Evolutionary conservation across 2,113 vertebrate species (phyloP).

Genomic region (Pollachius pollachius): DNA sequence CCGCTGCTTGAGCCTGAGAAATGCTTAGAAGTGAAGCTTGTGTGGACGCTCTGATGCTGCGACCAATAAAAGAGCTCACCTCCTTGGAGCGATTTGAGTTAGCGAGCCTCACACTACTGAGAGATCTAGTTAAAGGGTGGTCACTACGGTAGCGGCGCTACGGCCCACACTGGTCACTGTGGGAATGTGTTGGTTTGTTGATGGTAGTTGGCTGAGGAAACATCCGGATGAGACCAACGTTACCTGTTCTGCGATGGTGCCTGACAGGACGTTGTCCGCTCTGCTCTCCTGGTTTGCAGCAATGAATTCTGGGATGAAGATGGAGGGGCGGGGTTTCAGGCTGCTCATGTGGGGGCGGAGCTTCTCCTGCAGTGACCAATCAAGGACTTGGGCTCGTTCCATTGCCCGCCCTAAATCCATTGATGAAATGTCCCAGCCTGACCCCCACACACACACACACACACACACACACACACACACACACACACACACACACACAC

Average conservation of each 20-base stretch:
- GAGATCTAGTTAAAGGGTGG: no score
- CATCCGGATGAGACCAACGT: no score
- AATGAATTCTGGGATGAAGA: conserved; percentile 91
- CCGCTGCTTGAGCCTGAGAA: no score
- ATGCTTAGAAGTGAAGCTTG: no score
- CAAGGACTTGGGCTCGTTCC: conserved; percentile 85
- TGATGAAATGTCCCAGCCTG: conserved; percentile 96
- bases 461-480: background rate
- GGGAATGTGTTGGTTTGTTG: no score
- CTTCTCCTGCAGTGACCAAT: conserved; percentile 90
- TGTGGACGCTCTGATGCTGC: no score
- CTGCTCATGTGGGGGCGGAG: conserved; percentile 83
- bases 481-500: background rate
- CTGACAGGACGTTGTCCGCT: conserved; percentile 82
- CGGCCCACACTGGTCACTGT: no score
- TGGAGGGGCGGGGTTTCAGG: conserved; percentile 84
- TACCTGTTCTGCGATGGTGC: conserved; percentile 88
- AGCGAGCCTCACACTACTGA: no score
- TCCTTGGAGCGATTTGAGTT: no score
- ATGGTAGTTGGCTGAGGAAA: no score
- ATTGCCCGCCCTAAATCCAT: conserved; percentile 88
- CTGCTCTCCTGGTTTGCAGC: conserved; percentile 89
- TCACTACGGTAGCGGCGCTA: no score
- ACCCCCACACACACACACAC: background rate
- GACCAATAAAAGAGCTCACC: no score